phyloP scores from a whole-genome alignment of 64 coral and sea anemone genomes.

The Astreopora myriophthalma region DNA sequence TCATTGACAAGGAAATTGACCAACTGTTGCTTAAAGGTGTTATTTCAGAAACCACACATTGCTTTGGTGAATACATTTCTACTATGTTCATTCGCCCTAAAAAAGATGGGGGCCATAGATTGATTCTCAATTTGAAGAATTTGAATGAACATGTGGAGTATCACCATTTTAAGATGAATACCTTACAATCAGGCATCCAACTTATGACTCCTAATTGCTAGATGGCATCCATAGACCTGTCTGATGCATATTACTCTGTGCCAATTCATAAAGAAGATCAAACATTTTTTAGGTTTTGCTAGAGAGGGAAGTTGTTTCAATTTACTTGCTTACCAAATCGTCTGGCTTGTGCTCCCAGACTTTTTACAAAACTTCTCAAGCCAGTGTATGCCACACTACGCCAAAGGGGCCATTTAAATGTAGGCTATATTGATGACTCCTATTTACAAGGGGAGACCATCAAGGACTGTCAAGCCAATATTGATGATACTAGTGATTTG shows the following conservation, averaged over 20 bases:
- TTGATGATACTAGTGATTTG: conserved; percentile 38
- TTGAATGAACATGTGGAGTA: conserved; percentile 60
- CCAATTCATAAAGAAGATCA: conserved; percentile 42
- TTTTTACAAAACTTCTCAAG: conserved; percentile 54
- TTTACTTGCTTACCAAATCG: conserved; percentile 35
- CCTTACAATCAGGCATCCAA: conserved; percentile 14
- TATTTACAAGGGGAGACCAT: conserved; percentile 35
- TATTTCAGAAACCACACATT: conserved; percentile 37
- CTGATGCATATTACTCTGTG: conserved; percentile 48
- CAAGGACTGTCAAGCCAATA: conserved; percentile 40
- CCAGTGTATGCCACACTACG: conserved; percentile 27
- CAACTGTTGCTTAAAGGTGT: conserved; percentile 45
- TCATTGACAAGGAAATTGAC: conserved; percentile 49
- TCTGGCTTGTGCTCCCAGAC: conserved; percentile 19
- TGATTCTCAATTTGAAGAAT: conserved; percentile 65
- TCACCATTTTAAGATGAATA: conserved; percentile 67
- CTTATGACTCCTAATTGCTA: conserved; percentile 41
- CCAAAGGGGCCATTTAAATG: background rate
- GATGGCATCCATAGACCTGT: conserved; percentile 45
- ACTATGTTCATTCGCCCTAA: conserved; percentile 29
- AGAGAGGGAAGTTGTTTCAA: conserved; percentile 50
- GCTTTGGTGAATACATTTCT: conserved; percentile 20
- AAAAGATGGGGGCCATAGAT: background rate
- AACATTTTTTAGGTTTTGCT: conserved; percentile 37
- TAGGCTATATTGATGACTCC: conserved; percentile 32